Conservation (phyloP, 2,113 vertebrate species). For the Holacanthus passer region DNA sequence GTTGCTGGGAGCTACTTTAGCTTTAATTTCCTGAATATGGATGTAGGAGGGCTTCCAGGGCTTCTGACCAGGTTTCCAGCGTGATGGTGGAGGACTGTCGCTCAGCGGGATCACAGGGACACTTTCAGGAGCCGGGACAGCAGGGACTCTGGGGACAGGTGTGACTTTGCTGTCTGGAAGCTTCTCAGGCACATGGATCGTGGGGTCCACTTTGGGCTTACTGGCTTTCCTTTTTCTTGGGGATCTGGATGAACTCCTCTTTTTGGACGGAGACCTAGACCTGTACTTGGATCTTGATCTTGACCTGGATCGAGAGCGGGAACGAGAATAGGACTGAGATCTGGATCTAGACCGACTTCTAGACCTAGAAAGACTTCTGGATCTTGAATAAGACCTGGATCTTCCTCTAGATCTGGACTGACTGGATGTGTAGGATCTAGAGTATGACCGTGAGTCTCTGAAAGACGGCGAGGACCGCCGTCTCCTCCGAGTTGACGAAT, state of each 20-base stretch:
- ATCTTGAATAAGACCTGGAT: constrained; percentile 85
- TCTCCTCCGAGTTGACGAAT: constrained; percentile 84
- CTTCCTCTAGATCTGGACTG: constrained; percentile 85
- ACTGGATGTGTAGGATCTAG: constrained; percentile 87
- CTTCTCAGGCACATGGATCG: constrained; percentile 76
- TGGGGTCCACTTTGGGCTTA: constrained; percentile 80
- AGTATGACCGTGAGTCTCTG: constrained; percentile 86
- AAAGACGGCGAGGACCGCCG: constrained; percentile 82
- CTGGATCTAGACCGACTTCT: constrained; percentile 79
- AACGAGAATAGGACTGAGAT: constrained; percentile 85
- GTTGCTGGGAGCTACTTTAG: constrained; percentile 83
- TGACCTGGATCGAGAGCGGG: constrained; percentile 81
- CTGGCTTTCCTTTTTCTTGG: constrained; percentile 79
- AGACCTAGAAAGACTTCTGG: constrained; percentile 75
- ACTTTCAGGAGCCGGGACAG: constrained; percentile 79
- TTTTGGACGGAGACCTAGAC: constrained; percentile 75
- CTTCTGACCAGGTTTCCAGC: constrained; percentile 98
- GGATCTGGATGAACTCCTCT: constrained; percentile 81
- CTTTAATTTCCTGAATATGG: constrained; percentile 92
- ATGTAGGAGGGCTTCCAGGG: constrained; percentile 98
- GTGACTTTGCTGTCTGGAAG: constrained; percentile 79
- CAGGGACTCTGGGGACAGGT: constrained; percentile 70
- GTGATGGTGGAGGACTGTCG: constrained; percentile 96
- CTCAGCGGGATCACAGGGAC: constrained; percentile 93
- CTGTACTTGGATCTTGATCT: constrained; percentile 76